A percentile compares a stretch with the other conserved stretches of the same genome.
phyloP scores from a whole-genome alignment of 2,113 vertebrate genomes.

The Corvus moneduloides region DNA sequence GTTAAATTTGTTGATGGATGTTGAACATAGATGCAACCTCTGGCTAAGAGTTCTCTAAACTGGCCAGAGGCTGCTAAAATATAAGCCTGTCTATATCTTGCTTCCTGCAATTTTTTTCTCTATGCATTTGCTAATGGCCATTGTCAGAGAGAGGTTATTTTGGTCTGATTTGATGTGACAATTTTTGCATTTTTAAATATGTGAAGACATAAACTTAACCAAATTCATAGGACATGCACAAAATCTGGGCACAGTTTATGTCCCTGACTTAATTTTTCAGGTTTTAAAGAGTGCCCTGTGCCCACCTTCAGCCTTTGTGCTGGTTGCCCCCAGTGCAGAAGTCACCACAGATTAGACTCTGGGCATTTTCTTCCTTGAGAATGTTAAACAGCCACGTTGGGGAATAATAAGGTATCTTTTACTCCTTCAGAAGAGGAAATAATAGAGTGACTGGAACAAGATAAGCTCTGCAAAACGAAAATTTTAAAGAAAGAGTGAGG shows the following conservation, averaged over 20 bases:
- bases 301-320: not conserved
- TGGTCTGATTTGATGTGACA: slow-evolving; percentile 1
- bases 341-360: not conserved
- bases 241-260: not conserved
- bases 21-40: not conserved
- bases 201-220: not conserved
- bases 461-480: not conserved
- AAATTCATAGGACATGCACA: not conserved
- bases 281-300: not conserved
- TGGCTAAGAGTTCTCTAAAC: slow-evolving; percentile 5
- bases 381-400: not conserved
- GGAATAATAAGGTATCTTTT: not conserved
- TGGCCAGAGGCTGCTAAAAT: not conserved
- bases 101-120: not conserved
- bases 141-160: slow-evolving; percentile 9
- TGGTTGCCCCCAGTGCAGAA: not conserved
- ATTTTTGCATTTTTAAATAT: slow-evolving; percentile 32
- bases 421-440: not conserved
- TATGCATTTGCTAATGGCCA: slow-evolving; percentile 8
- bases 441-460: not conserved
- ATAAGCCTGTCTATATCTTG: not conserved
- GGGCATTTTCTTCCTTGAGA: not conserved
- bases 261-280: not conserved
- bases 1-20: slow-evolving; percentile 21
- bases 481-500: not conserved